Evolutionary conservation across 2,888 invertebrate species (phyloP), one percentile per base, ranked within the genome.

Genomic region (Ormyrus labotus): DNA sequence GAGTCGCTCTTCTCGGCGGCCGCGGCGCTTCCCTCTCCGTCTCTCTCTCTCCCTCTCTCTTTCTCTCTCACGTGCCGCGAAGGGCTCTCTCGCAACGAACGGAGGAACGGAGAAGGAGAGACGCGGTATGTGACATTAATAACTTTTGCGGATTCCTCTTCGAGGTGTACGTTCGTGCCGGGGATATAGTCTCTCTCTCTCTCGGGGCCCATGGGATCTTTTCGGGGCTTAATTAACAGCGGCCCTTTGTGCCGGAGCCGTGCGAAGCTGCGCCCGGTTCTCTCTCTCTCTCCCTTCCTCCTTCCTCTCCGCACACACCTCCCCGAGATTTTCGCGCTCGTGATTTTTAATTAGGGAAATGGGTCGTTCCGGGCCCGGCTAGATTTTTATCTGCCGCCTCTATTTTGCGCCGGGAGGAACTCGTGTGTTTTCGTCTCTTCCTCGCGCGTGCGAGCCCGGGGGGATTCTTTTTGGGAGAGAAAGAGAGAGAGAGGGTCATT

Each of bases 111-210:
- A 48, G n/a, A 50, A 10, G 19, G 63, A 70, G 55, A 72, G 76
- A 73, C 61, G 70, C 63, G 73, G 76, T 79, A 73, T 79, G 79
- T 76, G 83, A 83, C 81, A 83, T 77, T 81, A 81, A 81, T 81
- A 81, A 81, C 81, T 81, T 73, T 67, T 45, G 63, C 77, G 72
- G 81, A 81, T 81, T 77, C 65, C 77, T 63, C 73, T 53, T 13
- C 53, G 64, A 45, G 61, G n/a, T 51, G 34, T 51, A 51, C 65
- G 19, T 19, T 53, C 67, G 45, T 13, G 11, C 55, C 45, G 51
- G 34, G 50, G 45, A 19, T 53, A 8, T 34, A 34, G 34, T 34
- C 34, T 34, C 34, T 34, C 34, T 34, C 34, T 34, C 34, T 34
- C 34, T 34, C 68, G n/a, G 73, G 45, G 34, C 34, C 65, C 80